Conservation (phyloP, 2,888 invertebrate genomes). For the Andrena bicolor region DNA sequence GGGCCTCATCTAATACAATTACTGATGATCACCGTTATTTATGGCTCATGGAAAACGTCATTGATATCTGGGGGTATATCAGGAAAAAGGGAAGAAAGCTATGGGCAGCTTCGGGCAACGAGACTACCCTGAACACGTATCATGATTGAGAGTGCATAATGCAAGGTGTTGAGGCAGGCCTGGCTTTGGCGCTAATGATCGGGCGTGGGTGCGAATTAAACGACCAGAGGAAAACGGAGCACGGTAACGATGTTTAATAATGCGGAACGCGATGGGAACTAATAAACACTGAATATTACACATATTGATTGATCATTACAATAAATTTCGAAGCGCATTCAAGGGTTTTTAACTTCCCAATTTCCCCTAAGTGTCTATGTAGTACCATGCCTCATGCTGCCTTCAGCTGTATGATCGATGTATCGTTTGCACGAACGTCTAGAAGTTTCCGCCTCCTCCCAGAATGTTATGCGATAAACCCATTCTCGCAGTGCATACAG, state of each 20-base stretch:
- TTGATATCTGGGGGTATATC: slow-evolving; percentile 61
- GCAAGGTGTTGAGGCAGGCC: slow-evolving; percentile 81
- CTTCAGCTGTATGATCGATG: no score
- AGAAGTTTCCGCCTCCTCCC: no score
- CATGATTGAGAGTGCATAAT: slow-evolving; percentile 82
- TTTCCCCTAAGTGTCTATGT: neutral
- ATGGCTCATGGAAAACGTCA: slow-evolving; percentile 73
- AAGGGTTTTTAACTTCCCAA: slow-evolving; percentile 1
- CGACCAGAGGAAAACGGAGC: slow-evolving; percentile 57
- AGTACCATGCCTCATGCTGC: neutral
- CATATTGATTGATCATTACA: slow-evolving; percentile 2
- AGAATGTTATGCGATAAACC: slow-evolving; percentile 33
- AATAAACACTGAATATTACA: slow-evolving; percentile 37
- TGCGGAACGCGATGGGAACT: slow-evolving; percentile 49
- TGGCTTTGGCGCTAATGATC: slow-evolving; percentile 79
- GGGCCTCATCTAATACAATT: slow-evolving; percentile 83
- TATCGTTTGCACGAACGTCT: no score
- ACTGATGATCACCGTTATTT: slow-evolving; percentile 80
- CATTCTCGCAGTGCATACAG: slow-evolving; percentile 15
- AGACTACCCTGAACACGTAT: slow-evolving; percentile 59
- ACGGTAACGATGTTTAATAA: slow-evolving; percentile 61
- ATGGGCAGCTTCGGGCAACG: slow-evolving; percentile 53
- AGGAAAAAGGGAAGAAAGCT: slow-evolving; percentile 55
- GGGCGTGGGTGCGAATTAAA: slow-evolving; percentile 82
- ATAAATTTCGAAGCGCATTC: slow-evolving; percentile 5